A percentile compares a stretch with the other conserved stretches of the same genome.
Conservation (phyloP, 2,888 invertebrate genomes). For the Melieria picta region DNA sequence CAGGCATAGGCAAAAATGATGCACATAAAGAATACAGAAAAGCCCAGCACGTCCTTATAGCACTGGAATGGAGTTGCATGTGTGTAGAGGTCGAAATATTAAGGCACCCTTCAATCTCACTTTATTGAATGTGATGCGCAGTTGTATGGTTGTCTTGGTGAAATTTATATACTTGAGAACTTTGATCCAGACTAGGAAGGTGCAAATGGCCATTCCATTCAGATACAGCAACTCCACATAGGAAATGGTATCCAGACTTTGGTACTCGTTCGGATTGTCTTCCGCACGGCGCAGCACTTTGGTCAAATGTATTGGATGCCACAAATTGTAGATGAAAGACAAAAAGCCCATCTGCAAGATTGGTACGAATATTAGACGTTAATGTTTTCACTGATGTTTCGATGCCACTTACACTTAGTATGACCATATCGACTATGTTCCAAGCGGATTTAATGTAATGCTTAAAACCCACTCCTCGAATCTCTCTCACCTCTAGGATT, state of each 20-base stretch:
- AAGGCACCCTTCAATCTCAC: conserved; percentile 54
- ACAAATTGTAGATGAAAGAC: conserved; percentile 52
- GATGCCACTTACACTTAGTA: conserved; percentile 68
- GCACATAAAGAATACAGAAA: conserved; percentile 80
- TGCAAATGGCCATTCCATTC: conserved; percentile 71
- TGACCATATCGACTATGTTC: conserved; percentile 73
- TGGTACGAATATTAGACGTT: no score
- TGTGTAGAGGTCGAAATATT: neutral
- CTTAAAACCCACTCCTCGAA: conserved; percentile 65
- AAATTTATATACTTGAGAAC: conserved; percentile 81
- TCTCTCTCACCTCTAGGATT: conserved; percentile 69
- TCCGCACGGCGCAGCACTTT: conserved; percentile 63
- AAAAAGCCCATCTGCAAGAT: conserved; percentile 50
- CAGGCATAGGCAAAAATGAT: conserved; percentile 81
- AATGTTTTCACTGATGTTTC: neutral
- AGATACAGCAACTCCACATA: conserved; percentile 71
- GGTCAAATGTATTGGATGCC: conserved; percentile 48
- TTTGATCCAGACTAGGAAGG: conserved; percentile 79
- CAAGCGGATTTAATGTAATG: conserved; percentile 72
- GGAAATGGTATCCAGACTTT: conserved; percentile 73
- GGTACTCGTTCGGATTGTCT: conserved; percentile 65
- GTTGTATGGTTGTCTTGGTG: conserved; percentile 79
- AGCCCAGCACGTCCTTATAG: conserved; percentile 76
- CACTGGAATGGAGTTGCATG: conserved; percentile 65
- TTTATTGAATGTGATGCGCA: conserved; percentile 75